Percentiles rank a stretch among this genome's conserved stretches.
Conservation (phyloP, 2,797 vertebrate genomes). For the Fistularia tabacaria region DNA sequence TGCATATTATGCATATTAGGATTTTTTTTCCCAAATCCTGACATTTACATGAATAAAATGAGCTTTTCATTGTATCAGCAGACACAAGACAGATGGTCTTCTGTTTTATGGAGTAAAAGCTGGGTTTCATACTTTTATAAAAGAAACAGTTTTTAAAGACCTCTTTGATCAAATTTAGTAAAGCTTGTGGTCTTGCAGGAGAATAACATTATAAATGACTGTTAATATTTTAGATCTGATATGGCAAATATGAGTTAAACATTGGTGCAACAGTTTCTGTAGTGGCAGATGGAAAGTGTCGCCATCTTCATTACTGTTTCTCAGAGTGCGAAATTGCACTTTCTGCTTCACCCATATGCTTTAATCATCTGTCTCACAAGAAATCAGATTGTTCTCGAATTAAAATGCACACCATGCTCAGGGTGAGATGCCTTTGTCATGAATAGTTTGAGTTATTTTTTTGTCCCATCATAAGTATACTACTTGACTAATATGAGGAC, state of each 20-base stretch:
- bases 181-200: constrained; percentile 3
- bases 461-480: no score
- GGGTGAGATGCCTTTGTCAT: no score
- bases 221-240: not conserved
- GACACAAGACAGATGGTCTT: constrained; percentile 19
- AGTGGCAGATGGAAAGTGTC: not conserved
- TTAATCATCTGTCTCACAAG: constrained; percentile 23
- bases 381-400: constrained; percentile 26
- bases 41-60: not conserved
- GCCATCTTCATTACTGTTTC: constrained; percentile 4
- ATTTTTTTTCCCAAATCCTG: no score
- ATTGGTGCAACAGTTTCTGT: constrained; percentile 3
- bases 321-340: constrained; percentile 25
- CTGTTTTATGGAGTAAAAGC: constrained; percentile 12
- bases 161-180: constrained; percentile 17
- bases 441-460: no score
- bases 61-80: constrained; percentile 3
- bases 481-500: no score
- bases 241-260: constrained; percentile 18
- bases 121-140: constrained; percentile 19
- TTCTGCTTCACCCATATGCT: constrained; percentile 29
- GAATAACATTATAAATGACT: constrained; percentile 8
- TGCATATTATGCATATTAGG: no score
- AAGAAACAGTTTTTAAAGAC: constrained; percentile 39
- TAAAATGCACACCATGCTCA: no score